These are phyloP conservation scores for Myathropa florea DNA, from an alignment of 2,888 invertebrate genomes.

Conservation along the genomic window DNA sequence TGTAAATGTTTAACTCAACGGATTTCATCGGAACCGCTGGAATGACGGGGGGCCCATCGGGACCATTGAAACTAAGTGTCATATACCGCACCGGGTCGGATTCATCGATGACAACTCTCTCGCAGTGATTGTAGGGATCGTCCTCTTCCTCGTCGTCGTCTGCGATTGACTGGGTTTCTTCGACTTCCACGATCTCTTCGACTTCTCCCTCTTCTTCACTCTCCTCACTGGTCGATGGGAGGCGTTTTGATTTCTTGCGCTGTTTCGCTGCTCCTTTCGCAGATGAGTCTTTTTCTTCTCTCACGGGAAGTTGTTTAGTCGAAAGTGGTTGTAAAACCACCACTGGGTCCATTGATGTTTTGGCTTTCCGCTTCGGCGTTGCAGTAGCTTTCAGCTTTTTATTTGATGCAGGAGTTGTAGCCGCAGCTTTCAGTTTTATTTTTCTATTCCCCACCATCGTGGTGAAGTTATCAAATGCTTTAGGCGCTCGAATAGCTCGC, in stretches of 20 bases:
- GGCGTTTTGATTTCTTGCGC: background rate
- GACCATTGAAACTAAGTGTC: constrained; percentile 22
- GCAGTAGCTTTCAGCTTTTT: background rate
- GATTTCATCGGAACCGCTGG: constrained; percentile 11
- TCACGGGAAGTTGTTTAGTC: background rate
- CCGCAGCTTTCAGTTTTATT: background rate
- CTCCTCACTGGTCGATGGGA: background rate
- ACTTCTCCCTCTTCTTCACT: background rate
- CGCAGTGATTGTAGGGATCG: constrained; percentile 71
- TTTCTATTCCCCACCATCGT: constrained; percentile 7
- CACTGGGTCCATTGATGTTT: constrained; percentile 16
- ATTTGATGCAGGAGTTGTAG: background rate
- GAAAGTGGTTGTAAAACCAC: constrained; percentile 29
- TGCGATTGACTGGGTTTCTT: background rate
- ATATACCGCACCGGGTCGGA: constrained; percentile 20
- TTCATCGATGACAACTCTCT: constrained; percentile 50
- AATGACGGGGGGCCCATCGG: constrained; percentile 44
- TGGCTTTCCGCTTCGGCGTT: background rate
- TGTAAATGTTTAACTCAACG: constrained; percentile 75
- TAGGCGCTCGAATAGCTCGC: constrained; percentile 33
- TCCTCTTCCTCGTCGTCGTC: constrained; percentile 70
- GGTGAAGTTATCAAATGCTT: constrained; percentile 31
- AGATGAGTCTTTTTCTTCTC: background rate
- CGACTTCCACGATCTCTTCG: background rate
- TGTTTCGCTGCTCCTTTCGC: background rate